Evolutionary conservation across 2,113 vertebrate species (phyloP).

Genomic region (Condylura cristata): DNA sequence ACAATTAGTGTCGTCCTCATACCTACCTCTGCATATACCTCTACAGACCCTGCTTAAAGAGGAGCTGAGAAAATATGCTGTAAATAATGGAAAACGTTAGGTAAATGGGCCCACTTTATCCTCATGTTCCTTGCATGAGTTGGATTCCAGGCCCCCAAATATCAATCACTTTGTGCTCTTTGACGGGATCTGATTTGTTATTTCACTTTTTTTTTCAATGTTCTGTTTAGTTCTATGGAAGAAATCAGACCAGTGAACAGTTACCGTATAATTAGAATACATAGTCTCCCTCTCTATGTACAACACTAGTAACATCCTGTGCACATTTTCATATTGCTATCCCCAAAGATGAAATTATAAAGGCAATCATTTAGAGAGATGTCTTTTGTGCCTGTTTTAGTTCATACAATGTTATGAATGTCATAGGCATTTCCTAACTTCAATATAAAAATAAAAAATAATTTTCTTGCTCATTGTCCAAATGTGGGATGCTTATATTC

Average conservation of each 20-base stretch:
- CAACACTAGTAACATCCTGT: not conserved
- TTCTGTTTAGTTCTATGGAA: not conserved
- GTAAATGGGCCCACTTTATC: not conserved
- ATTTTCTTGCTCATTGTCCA: not conserved
- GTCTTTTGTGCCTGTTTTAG: not conserved
- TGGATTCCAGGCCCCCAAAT: not conserved
- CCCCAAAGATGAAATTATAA: conserved; percentile 30
- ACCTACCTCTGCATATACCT: not conserved
- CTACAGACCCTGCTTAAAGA: not conserved
- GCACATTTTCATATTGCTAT: not conserved
- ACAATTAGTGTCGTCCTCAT: not conserved
- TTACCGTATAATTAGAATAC: not conserved
- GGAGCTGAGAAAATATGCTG: not conserved
- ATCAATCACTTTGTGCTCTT: not conserved
- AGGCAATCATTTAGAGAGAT: not conserved
- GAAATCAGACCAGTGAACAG: not conserved
- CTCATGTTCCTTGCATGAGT: not conserved
- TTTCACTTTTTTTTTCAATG: not conserved
- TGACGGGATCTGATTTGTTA: not conserved
- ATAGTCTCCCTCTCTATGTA: not conserved
- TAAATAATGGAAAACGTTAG: not conserved
- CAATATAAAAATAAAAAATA: not conserved
- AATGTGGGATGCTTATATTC: not conserved
- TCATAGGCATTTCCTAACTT: not conserved
- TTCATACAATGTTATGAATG: not conserved